Evolutionary conservation across 2,113 vertebrate species (phyloP), one percentile per base, ranked within the genome.

Genomic region (Vombatus ursinus): DNA sequence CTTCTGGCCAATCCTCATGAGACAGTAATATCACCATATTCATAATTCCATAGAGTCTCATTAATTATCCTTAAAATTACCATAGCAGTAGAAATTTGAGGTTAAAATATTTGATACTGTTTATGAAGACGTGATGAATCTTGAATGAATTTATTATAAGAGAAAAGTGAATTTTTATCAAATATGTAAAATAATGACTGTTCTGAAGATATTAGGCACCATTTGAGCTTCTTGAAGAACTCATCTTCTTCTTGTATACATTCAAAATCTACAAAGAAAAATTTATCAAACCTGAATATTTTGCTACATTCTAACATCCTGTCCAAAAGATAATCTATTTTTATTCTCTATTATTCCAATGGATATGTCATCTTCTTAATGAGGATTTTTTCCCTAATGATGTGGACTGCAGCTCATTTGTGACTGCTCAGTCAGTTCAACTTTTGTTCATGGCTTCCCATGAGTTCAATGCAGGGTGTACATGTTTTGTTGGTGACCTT

Each of bases 131-230:
- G 97, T 95, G 92, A 94, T 95, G 95, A 98, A 98, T 98, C 97
- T 98, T 98, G 92, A 96, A 96, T 97, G 97, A 97, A 96, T 97
- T 97, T 50, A 92, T 14, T 97, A 95, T 93, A 94, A 91, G 89
- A 97, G 93, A 97, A 95, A 98, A 98, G 92, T 96, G 95, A 98
- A 98, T 98, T 98, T 98, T 98, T 98, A 97, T 97, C 94, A 97
- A 97, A 91, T 93, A 2, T 54, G 95, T 97, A 95, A 98, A 98
- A 96, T 94, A 97, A 97, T 93, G 91, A 95, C 90, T 96, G 93
- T 97, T 97, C 77, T 93, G 95, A 97, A 98, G 98, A 92, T 98
- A 97, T 97, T 77, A 97, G 51, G 91, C 19, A 92, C 57, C 90
- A 7, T 52, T 97, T 92, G 91, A 91, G 77, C 52, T 96, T 96